Conservation (phyloP, 2,113 vertebrate species). For the Megaptera novaeangliae region DNA sequence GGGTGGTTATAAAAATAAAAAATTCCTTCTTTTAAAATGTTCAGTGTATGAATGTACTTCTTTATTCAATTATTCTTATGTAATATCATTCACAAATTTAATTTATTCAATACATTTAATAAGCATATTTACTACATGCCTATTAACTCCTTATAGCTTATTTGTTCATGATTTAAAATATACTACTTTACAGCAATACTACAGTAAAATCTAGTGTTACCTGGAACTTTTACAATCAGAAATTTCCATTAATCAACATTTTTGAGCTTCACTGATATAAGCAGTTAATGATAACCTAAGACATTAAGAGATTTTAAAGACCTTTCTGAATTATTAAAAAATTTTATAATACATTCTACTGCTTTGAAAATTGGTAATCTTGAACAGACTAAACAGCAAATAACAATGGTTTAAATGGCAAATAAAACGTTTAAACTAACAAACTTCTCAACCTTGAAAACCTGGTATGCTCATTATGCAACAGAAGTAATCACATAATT, state of each 20-base stretch:
- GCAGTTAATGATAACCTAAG: not conserved
- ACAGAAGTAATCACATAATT: not conserved
- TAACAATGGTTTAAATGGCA: not conserved
- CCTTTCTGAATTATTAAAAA: not conserved
- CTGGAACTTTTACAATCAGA: not conserved
- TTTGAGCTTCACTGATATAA: not conserved
- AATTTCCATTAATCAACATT: not conserved
- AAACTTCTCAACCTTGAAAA: not conserved
- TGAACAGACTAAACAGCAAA: not conserved
- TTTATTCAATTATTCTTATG: not conserved
- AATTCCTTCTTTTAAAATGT: not conserved
- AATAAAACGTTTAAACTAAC: not conserved
- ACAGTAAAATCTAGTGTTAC: not conserved
- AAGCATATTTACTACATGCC: not conserved
- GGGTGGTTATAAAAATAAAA: not conserved
- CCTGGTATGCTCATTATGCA: not conserved
- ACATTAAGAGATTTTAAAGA: not conserved
- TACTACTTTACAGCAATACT: not conserved
- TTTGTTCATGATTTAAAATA: not conserved
- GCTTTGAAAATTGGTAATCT: not conserved
- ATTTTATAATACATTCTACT: not conserved
- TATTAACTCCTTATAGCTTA: not conserved
- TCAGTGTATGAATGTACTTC: not conserved
- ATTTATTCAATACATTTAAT: not conserved
- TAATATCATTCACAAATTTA: not conserved